Evolutionary conservation across 2,888 invertebrate genomes (phyloP).

Genomic region (Harpalus rubripes): DNA sequence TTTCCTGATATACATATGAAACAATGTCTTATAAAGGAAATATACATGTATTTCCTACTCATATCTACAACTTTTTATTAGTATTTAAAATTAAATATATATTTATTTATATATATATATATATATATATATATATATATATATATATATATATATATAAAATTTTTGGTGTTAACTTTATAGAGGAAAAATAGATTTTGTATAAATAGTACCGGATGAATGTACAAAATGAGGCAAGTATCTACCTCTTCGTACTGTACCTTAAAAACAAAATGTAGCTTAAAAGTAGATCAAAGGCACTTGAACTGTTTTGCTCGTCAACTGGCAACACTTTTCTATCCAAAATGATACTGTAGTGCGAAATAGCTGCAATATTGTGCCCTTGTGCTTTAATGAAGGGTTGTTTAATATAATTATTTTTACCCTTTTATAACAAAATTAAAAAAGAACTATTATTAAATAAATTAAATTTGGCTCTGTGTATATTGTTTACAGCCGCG

Average conservation of each 20-base stretch:
- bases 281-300: constrained; percentile 19
- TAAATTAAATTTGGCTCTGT: too few species aligned
- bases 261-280: constrained; percentile 10
- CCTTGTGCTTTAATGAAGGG: neutral
- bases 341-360: neutral
- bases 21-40: too few species aligned
- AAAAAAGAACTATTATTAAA: constrained; percentile 4
- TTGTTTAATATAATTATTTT: constrained; percentile 18
- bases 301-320: neutral
- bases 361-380: neutral
- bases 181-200: neutral
- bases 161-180: constrained; percentile 22
- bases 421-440: neutral
- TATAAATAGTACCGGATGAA: constrained; percentile 3
- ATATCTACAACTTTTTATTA: too few species aligned
- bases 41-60: too few species aligned
- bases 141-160: too few species aligned
- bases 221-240: neutral
- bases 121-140: too few species aligned
- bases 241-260: neutral
- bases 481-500: too few species aligned
- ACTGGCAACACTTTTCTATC: neutral
- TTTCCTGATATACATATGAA: too few species aligned
- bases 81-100: too few species aligned
- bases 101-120: too few species aligned